These are phyloP conservation scores for Octopus sinensis DNA, from an alignment of 1,140 invertebrate genomes.

Conservation along the genomic window DNA sequence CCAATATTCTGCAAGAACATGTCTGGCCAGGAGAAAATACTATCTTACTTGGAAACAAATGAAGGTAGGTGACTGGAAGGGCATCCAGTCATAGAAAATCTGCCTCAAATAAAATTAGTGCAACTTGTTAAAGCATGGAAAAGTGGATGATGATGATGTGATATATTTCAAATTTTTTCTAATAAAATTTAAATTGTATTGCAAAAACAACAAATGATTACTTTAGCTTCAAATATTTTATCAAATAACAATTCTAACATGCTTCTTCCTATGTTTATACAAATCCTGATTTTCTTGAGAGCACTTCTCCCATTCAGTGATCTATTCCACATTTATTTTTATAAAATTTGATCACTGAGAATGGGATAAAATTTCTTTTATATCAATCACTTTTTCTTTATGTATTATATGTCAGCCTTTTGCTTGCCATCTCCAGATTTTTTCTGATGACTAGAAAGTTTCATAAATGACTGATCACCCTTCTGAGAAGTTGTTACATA, in stretches of 20 bases:
- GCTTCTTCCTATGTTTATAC: neutral
- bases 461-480: neutral
- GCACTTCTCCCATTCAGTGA: neutral
- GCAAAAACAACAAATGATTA: neutral
- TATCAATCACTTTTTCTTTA: neutral
- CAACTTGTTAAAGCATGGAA: no score
- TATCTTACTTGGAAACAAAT: no score
- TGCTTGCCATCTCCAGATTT: neutral
- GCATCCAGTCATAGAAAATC: no score
- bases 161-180: neutral
- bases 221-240: neutral
- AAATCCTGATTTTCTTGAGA: neutral
- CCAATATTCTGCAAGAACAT: no score
- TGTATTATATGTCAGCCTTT: neutral
- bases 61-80: no score
- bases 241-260: neutral
- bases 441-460: neutral
- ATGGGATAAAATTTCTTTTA: neutral
- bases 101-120: no score
- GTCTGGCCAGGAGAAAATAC: no score
- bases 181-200: conserved; percentile 2
- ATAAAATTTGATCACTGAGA: conserved; percentile 1
- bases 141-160: no score
- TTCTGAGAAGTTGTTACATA: conserved; percentile 5
- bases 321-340: neutral